These are phyloP conservation scores for Mormyrops attenuatus DNA, from an alignment of 2,797 vertebrate species.

Conservation along the genomic window DNA sequence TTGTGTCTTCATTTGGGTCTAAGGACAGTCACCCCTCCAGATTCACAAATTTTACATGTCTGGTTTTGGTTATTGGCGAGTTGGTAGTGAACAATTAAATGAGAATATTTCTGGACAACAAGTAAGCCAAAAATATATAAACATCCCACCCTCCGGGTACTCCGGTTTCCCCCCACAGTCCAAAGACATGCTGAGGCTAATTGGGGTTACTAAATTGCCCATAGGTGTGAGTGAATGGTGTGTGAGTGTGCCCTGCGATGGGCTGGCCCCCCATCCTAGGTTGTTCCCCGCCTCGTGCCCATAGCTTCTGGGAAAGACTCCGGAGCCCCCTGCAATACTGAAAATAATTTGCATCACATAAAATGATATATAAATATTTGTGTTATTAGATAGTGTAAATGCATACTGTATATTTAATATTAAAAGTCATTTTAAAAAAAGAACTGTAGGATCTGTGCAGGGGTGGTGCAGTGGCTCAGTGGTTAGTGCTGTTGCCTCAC, in stretches of 20 bases:
- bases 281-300: no score
- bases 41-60: background rate
- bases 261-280: no score
- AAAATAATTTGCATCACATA: background rate
- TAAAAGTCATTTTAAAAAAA: background rate
- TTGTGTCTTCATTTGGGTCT: no score
- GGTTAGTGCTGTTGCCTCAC: background rate
- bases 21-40: background rate
- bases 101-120: background rate
- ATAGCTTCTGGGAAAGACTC: no score
- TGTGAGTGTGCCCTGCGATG: no score
- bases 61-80: background rate
- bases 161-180: no score
- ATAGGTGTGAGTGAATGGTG: no score
- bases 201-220: no score
- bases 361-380: background rate
- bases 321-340: background rate
- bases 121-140: background rate
- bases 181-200: no score
- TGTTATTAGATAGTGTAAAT: background rate
- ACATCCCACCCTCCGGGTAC: no score
- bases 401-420: background rate
- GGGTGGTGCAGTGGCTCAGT: background rate
- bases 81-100: background rate
- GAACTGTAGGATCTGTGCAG: background rate